These are phyloP conservation scores for Microctonus hyperodae DNA, from an alignment of 2,888 invertebrate species.

Conservation along the genomic window DNA sequence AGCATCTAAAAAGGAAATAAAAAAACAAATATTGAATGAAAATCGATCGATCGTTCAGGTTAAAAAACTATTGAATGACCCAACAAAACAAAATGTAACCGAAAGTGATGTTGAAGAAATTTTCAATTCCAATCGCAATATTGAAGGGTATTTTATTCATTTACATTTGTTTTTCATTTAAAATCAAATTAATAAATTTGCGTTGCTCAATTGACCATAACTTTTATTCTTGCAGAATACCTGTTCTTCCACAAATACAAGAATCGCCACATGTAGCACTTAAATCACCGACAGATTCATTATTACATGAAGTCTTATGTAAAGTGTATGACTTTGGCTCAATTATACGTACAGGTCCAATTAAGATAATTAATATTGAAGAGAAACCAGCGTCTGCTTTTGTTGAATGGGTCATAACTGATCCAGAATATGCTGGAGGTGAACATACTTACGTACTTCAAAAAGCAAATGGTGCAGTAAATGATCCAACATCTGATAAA, in stretches of 20 bases:
- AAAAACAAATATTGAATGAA: constrained; percentile 51
- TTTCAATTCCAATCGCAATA: constrained; percentile 44
- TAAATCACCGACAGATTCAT: constrained; percentile 59
- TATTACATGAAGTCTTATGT: constrained; percentile 46
- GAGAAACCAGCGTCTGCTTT: constrained; percentile 67
- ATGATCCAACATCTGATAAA: constrained; percentile 49
- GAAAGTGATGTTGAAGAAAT: constrained; percentile 49
- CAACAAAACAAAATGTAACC: constrained; percentile 47
- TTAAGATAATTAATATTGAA: constrained; percentile 64
- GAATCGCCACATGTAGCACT: constrained; percentile 67
- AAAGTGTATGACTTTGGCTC: constrained; percentile 44
- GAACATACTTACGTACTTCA: constrained; percentile 64
- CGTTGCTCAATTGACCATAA: not conserved
- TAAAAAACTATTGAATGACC: constrained; percentile 49
- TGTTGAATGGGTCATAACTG: constrained; percentile 65
- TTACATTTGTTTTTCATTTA: constrained; percentile 10
- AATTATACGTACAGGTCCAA: constrained; percentile 50
- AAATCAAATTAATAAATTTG: not conserved
- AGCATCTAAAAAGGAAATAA: constrained; percentile 59
- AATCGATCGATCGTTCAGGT: constrained; percentile 39
- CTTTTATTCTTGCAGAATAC: constrained; percentile 55
- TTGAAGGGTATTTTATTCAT: constrained; percentile 57
- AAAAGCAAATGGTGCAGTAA: constrained; percentile 61
- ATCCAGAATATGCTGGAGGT: constrained; percentile 60
- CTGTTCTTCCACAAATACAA: constrained; percentile 67